Percentiles rank a stretch among this genome's conserved stretches.
These are phyloP conservation scores for Camelus bactrianus DNA, from an alignment of 2,113 vertebrate genomes.

Conservation along the genomic window DNA sequence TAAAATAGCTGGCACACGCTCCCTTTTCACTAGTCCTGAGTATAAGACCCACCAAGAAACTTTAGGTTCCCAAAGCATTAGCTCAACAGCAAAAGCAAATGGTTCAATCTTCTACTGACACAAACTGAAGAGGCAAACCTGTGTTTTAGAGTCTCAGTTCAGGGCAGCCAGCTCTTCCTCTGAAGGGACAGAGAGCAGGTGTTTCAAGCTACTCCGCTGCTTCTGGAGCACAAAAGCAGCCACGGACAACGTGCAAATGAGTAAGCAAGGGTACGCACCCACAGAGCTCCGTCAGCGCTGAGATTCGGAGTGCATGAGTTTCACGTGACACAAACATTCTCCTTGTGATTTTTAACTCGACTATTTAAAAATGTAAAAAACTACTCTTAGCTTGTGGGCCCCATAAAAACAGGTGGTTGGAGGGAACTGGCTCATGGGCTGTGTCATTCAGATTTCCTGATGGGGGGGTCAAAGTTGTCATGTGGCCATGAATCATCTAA, in stretches of 20 bases:
- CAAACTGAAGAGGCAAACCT: constrained; percentile 32
- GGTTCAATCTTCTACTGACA: neutral
- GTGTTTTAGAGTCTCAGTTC: neutral
- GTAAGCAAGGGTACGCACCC: neutral
- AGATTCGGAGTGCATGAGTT: constrained; percentile 51
- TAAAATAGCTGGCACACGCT: neutral
- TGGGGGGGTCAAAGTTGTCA: neutral
- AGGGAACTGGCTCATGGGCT: neutral
- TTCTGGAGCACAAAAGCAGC: neutral
- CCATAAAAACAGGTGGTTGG: neutral
- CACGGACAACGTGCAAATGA: neutral
- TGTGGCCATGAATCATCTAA: neutral
- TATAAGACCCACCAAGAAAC: constrained; percentile 36
- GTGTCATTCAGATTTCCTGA: constrained; percentile 10
- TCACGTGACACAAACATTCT: neutral
- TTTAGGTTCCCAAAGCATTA: constrained; percentile 47
- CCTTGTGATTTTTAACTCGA: neutral
- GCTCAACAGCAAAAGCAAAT: constrained; percentile 31
- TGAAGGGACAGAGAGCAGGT: neutral
- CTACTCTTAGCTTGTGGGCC: neutral
- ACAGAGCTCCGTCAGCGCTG: neutral
- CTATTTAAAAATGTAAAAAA: constrained; percentile 39
- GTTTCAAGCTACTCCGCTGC: neutral
- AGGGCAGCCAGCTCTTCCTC: neutral
- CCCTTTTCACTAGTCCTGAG: constrained; percentile 19